Evolutionary conservation across 1,140 invertebrate species (phyloP), one percentile per base, ranked within the genome.

Genomic region (Drosophila subobscura): DNA sequence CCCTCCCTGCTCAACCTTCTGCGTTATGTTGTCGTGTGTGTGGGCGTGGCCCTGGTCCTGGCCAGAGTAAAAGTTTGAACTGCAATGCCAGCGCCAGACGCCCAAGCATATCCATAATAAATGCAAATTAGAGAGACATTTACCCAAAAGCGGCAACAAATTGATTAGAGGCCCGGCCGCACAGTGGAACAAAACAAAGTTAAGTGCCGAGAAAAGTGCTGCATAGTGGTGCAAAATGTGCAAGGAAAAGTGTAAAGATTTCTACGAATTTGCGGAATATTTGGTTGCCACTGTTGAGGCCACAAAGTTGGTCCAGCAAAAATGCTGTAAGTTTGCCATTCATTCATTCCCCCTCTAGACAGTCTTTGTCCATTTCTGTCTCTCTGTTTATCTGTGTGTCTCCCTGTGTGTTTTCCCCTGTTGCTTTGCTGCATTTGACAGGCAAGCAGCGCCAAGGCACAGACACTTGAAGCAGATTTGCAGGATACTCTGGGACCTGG

Each of bases 71-170:
- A 86, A 77, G 68, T 81, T 85, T 83, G 70, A 79, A 83, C 78
- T 77, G 86, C 70, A 81, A 68, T 90, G 88, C 77, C 88, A 90
- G 47, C 53, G 73, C 52, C 88, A 90, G 88, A 89, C 83, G 79
- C 58, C 58, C 53, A 54, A 54, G 56, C 72, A 77, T 70, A 89
- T 89, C 85, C 80, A 90, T 89, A 88, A 90, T 90, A 90, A 90
- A 90, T 90, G 88, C 79, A 90, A 90, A 90, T 90, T 77, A 83
- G 89, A 83, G 89, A 77, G 67, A 75, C 84, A 88, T 90, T 80
- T 83, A 67, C 76, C 84, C 65, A 66, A 86, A 67, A 70, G 51
- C 83, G 68, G 72, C 63, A 68, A 77, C 72, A 90, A 90, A 88
- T 90, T 89, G 85, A 89, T 88, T 89, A 89, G 70, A 67, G 70